These are phyloP conservation scores for Parelbella ahira DNA, from an alignment of 2,888 invertebrate genomes.

Conservation along the genomic window DNA sequence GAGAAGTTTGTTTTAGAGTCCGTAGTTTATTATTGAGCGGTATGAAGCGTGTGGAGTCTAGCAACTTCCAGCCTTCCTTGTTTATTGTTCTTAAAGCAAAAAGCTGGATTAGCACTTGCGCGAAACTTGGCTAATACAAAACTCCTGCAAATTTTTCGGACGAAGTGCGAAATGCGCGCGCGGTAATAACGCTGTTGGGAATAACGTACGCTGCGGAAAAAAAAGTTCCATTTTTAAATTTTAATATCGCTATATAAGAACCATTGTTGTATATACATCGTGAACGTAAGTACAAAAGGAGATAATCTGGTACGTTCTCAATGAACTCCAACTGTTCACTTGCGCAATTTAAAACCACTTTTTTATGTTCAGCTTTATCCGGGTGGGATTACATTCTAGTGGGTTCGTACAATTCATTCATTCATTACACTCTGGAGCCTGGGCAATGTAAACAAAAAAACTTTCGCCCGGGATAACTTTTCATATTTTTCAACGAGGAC, in stretches of 20 bases:
- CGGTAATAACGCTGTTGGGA: slow-evolving; percentile 2
- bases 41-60: slow-evolving; percentile 28
- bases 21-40: slow-evolving; percentile 46
- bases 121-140: slow-evolving; percentile 21
- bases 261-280: not conserved
- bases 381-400: slow-evolving; percentile 22
- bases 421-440: slow-evolving; percentile 26
- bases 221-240: slow-evolving; percentile 9
- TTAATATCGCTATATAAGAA: slow-evolving; percentile 10
- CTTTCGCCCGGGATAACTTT: slow-evolving; percentile 42
- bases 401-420: slow-evolving; percentile 26
- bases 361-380: slow-evolving; percentile 20
- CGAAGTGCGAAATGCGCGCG: not conserved
- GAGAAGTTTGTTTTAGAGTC: slow-evolving; percentile 57
- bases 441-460: slow-evolving; percentile 35
- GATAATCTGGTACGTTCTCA: slow-evolving; percentile 17
- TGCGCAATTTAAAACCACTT: slow-evolving; percentile 20
- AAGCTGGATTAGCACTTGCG: slow-evolving; percentile 15
- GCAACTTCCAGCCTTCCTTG: slow-evolving; percentile 21
- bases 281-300: slow-evolving; percentile 1
- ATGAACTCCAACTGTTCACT: slow-evolving; percentile 23
- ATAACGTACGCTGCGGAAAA: slow-evolving; percentile 3
- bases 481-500: slow-evolving; percentile 45
- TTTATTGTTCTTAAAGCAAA: slow-evolving; percentile 18
- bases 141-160: slow-evolving; percentile 18